Conservation (phyloP, 1,140 invertebrate species). For the Eulimnadia texana region DNA sequence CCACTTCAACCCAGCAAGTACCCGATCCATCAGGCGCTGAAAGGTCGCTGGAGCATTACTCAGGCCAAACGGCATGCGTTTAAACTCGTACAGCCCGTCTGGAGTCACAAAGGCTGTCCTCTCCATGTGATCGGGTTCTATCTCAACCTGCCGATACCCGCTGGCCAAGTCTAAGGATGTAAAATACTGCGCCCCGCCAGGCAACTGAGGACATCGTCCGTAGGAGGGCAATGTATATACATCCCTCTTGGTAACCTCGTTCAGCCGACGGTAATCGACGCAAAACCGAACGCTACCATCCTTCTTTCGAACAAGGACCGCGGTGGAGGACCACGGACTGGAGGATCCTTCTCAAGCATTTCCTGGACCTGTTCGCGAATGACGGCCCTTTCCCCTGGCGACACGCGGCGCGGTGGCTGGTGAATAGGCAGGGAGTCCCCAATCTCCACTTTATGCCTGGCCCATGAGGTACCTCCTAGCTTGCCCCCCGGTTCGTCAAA, state of each 20-base stretch:
- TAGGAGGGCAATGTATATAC: constrained; percentile 33
- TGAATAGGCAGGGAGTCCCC: background rate
- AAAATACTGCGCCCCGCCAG: constrained; percentile 26
- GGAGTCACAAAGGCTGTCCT: constrained; percentile 38
- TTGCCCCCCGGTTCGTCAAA: background rate
- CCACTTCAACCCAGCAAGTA: constrained; percentile 15
- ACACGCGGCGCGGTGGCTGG: background rate
- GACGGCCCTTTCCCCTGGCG: background rate
- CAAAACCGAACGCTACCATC: constrained; percentile 29
- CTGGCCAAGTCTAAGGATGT: constrained; percentile 28
- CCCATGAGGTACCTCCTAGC: background rate
- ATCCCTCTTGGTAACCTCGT: constrained; percentile 26
- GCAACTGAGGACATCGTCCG: constrained; percentile 29
- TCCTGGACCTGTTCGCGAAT: background rate
- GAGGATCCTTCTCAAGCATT: constrained; percentile 1
- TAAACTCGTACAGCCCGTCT: no score
- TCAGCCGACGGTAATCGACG: constrained; percentile 30
- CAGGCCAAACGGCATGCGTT: no score
- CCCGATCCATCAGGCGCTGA: constrained; percentile 19
- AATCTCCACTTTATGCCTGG: background rate
- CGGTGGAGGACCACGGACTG: constrained; percentile 23
- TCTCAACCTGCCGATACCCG: constrained; percentile 32
- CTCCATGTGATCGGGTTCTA: constrained; percentile 24
- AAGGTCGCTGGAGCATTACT: constrained; percentile 21
- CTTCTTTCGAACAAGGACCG: constrained; percentile 27